Evolutionary conservation across 2,113 vertebrate genomes (phyloP).

Genomic region (Climacteris rufus): DNA sequence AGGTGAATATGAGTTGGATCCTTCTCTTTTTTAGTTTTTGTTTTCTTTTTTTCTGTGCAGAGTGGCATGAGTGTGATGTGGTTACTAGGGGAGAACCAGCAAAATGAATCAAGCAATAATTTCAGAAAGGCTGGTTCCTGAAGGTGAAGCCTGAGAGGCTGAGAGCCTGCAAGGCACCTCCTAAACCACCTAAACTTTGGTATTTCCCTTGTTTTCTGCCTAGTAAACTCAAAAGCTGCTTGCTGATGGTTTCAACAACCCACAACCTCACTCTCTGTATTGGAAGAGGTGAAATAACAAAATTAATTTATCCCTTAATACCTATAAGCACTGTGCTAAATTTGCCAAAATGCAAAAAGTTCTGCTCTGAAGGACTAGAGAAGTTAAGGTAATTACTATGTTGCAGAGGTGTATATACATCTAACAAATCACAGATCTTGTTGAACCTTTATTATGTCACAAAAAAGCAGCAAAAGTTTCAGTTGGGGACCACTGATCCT

Average conservation of each 20-base stretch:
- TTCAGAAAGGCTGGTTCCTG: neutral
- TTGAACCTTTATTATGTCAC: neutral
- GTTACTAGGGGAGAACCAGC: neutral
- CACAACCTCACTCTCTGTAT: neutral
- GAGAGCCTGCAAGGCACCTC: neutral
- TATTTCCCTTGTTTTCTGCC: neutral
- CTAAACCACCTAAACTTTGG: too few species aligned
- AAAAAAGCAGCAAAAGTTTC: neutral
- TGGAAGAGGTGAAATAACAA: neutral
- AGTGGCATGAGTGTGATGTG: neutral
- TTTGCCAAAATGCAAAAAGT: neutral
- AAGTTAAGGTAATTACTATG: neutral
- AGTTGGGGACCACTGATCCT: neutral
- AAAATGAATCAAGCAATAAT: neutral
- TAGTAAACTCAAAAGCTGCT: neutral
- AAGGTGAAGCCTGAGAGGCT: neutral
- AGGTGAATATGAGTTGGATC: neutral
- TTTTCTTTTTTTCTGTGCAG: neutral
- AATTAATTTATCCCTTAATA: neutral
- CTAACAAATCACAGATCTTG: neutral
- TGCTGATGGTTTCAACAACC: neutral
- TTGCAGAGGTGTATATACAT: neutral
- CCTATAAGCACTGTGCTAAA: neutral
- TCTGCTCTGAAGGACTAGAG: neutral
- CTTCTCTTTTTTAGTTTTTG: rapidly evolving